Evolutionary conservation across 2,113 vertebrate genomes (phyloP).

Genomic region (Cathartes aura): DNA sequence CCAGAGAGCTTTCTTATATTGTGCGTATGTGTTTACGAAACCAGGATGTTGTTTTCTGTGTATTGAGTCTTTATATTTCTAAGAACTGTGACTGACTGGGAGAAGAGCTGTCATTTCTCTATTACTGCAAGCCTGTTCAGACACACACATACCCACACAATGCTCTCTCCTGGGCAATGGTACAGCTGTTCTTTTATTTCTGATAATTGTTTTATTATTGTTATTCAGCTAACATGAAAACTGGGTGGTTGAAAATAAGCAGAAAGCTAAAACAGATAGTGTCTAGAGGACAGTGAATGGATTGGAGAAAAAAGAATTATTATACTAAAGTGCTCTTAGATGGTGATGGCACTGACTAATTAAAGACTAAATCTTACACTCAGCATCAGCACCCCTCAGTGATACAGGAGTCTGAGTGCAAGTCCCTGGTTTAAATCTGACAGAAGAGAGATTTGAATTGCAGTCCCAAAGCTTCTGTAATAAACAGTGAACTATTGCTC

Average conservation of each 20-base stretch:
- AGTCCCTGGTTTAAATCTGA: not conserved
- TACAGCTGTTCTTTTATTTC: not conserved
- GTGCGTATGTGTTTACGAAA: not conserved
- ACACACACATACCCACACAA: not conserved
- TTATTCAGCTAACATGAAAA: not conserved
- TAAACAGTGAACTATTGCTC: not conserved
- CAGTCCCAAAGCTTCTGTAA: not conserved
- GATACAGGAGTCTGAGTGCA: not conserved
- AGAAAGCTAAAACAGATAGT: not conserved
- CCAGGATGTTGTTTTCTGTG: not conserved
- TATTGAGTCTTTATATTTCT: not conserved
- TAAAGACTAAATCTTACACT: not conserved
- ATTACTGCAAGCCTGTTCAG: not conserved
- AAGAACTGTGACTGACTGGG: not conserved
- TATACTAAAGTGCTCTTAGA: not conserved
- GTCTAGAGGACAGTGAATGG: not conserved
- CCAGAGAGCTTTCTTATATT: not conserved
- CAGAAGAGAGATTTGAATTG: not conserved
- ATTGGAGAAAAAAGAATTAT: not conserved
- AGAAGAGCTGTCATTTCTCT: not conserved
- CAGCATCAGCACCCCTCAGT: not conserved
- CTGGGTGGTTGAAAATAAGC: not conserved
- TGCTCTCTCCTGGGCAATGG: not conserved
- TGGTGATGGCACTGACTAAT: not conserved
- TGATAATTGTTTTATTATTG: not conserved